Percentiles rank a stretch among this genome's conserved stretches.
Evolutionary conservation across 2,797 vertebrate species (phyloP).

Genomic region (Malacoraja senta): DNA sequence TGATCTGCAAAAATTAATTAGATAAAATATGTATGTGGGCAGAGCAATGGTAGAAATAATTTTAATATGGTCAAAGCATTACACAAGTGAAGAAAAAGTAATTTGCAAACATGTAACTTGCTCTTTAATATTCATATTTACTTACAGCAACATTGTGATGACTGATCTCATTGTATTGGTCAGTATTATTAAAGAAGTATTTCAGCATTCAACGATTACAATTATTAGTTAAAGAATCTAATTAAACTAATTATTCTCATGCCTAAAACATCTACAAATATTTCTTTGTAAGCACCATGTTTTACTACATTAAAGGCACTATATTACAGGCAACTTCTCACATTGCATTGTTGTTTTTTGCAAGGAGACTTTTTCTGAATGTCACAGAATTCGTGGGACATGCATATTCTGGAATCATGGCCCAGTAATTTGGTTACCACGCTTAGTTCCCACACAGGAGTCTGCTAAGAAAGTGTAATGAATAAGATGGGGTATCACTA

Average conservation of each 20-base stretch:
- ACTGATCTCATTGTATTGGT: neutral
- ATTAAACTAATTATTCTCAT: neutral
- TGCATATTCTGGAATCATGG: neutral
- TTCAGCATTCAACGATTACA: neutral
- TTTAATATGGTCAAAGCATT: neutral
- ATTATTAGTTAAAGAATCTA: neutral
- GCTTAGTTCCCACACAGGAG: neutral
- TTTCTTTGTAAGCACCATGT: neutral
- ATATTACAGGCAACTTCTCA: neutral
- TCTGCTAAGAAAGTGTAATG: neutral
- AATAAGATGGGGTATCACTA: neutral
- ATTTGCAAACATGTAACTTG: neutral
- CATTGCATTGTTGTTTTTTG: neutral
- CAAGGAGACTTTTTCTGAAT: too few relatives aligned
- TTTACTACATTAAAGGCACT: neutral
- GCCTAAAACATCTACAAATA: neutral
- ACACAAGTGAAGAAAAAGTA: neutral
- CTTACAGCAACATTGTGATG: neutral
- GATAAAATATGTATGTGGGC: neutral
- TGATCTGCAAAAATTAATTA: conserved; percentile 12
- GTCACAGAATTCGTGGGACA: neutral
- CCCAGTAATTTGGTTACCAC: neutral
- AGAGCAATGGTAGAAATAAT: neutral
- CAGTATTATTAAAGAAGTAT: neutral
- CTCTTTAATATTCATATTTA: neutral